Conservation (phyloP, 2,888 invertebrate genomes). For the Drosophila recens region DNA sequence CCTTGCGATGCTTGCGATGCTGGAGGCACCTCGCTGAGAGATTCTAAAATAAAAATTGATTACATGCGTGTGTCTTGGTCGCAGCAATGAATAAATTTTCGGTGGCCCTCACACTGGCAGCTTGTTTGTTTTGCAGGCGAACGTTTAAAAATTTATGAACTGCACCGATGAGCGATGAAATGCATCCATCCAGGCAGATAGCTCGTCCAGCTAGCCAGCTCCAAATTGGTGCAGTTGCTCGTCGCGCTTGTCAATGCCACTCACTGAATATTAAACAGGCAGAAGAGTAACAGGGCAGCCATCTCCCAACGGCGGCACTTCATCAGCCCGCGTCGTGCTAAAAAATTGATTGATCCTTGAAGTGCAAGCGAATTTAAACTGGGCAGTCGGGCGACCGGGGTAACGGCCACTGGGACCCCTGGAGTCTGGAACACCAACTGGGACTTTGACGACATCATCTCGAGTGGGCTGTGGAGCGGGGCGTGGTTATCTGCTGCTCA, state of each 20-base stretch:
- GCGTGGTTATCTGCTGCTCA: constrained; percentile 52
- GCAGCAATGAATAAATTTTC: constrained; percentile 61
- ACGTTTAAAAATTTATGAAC: constrained; percentile 76
- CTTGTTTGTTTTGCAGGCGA: constrained; percentile 67
- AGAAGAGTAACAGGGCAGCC: constrained; percentile 22
- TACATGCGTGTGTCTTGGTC: constrained; percentile 68
- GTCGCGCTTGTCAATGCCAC: constrained; percentile 72
- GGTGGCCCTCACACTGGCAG: constrained; percentile 28
- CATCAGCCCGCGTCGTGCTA: constrained; percentile 71
- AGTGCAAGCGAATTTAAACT: constrained; percentile 39
- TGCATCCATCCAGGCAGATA: constrained; percentile 30
- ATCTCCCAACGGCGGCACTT: constrained; percentile 72
- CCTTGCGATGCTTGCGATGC: constrained; percentile 27
- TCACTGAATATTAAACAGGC: constrained; percentile 74
- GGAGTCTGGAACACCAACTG: constrained; percentile 24
- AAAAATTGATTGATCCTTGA: constrained; percentile 79
- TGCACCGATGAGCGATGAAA: constrained; percentile 69
- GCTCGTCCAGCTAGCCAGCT: constrained; percentile 32
- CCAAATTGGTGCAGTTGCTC: constrained; percentile 74
- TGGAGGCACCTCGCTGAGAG: constrained; percentile 40
- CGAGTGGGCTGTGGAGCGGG: constrained; percentile 30
- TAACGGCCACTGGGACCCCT: neutral
- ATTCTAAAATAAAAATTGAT: constrained; percentile 79
- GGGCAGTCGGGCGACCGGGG: constrained; percentile 3
- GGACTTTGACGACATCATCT: constrained; percentile 72